These are phyloP conservation scores for Apodemus speciosus DNA, from an alignment of 2,113 vertebrate species.

Conservation along the genomic window DNA sequence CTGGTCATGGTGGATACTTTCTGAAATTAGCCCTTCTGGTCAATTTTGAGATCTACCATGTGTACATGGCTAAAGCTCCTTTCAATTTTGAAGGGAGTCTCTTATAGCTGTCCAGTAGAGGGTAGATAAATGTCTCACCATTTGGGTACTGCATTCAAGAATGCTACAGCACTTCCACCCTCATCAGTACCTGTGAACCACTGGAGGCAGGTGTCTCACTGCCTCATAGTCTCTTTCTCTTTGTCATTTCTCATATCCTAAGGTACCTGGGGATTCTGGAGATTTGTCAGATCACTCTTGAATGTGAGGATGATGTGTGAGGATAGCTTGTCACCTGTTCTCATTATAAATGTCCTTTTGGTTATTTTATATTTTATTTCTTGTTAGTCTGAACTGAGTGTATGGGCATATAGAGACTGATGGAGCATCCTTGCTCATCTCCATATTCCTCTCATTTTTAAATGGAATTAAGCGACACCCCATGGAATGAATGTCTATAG, in stretches of 20 bases:
- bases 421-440: not conserved
- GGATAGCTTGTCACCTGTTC: not conserved
- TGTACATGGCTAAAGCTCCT: not conserved
- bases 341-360: not conserved
- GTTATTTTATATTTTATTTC: not conserved
- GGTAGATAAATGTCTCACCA: not conserved
- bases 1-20: not conserved
- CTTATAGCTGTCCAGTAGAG: not conserved
- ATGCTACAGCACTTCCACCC: accelerated
- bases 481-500: not conserved
- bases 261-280: not conserved
- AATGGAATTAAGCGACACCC: not conserved
- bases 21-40: not conserved
- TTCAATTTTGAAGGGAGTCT: not conserved
- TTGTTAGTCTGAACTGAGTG: not conserved
- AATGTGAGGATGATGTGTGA: not conserved
- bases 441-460: not conserved
- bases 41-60: not conserved
- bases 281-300: not conserved
- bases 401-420: not conserved
- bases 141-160: not conserved
- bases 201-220: too few species aligned
- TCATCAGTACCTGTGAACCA: not conserved
- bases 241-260: not conserved
- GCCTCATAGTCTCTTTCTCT: not conserved